Conservation (phyloP, 2,888 invertebrate genomes). For the Octodonta nipae region DNA sequence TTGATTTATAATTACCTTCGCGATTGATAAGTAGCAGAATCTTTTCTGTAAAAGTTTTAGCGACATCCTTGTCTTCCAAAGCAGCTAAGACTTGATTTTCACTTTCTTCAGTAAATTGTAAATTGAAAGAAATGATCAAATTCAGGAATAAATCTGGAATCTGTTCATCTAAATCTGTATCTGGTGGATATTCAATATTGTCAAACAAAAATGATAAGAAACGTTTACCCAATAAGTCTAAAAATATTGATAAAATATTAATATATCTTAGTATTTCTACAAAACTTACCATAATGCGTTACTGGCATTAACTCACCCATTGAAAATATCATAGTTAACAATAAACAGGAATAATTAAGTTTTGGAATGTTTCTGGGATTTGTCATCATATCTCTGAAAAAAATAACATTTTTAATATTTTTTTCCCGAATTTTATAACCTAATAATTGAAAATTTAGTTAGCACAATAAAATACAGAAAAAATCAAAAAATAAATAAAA, state of each 20-base stretch:
- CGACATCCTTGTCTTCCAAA: constrained; percentile 52
- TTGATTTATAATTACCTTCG: constrained; percentile 78
- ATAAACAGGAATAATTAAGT: constrained; percentile 66
- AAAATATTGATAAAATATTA: constrained; percentile 20
- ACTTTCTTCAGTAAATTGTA: constrained; percentile 59
- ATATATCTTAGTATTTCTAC: background rate
- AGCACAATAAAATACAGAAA: background rate
- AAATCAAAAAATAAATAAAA: background rate
- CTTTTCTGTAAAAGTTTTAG: constrained; percentile 85
- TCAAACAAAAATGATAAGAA: constrained; percentile 72
- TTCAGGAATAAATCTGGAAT: constrained; percentile 75
- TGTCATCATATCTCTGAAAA: constrained; percentile 58
- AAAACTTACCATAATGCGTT: constrained; percentile 66
- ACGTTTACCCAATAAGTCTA: constrained; percentile 72
- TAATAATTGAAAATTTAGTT: background rate
- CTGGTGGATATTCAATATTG: constrained; percentile 66
- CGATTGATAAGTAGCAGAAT: constrained; percentile 74
- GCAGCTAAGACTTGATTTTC: constrained; percentile 62
- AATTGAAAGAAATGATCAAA: constrained; percentile 74
- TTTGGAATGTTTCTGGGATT: constrained; percentile 66
- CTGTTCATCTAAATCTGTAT: constrained; percentile 69
- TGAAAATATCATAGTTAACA: constrained; percentile 79
- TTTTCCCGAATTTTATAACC: background rate
- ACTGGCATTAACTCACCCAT: constrained; percentile 82
- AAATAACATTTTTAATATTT: constrained; percentile 1